Evolutionary conservation across 2,797 vertebrate species (phyloP).

Genomic region (Halcyon smyrnensis): DNA sequence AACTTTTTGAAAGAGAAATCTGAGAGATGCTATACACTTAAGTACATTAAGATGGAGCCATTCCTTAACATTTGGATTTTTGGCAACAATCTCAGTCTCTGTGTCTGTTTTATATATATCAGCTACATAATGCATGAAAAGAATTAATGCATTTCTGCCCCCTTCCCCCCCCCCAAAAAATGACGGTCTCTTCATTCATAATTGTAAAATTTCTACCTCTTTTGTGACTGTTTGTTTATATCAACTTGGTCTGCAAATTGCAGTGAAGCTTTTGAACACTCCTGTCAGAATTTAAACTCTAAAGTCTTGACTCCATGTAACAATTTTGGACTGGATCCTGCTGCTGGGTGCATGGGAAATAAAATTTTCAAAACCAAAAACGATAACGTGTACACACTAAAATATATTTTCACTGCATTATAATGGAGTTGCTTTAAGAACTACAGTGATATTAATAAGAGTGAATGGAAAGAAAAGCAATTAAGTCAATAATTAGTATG

Average conservation of each 20-base stretch:
- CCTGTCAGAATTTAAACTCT: neutral
- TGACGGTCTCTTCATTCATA: neutral
- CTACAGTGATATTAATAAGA: neutral
- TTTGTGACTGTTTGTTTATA: neutral
- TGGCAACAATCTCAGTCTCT: neutral
- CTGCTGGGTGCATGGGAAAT: neutral
- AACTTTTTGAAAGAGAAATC: neutral
- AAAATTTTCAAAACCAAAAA: neutral
- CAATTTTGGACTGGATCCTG: neutral
- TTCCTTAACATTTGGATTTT: conserved; percentile 65
- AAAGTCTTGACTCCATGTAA: neutral
- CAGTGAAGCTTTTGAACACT: neutral
- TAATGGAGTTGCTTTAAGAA: neutral
- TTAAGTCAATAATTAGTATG: neutral
- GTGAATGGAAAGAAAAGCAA: neutral
- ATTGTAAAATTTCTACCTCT: neutral
- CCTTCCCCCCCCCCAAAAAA: neutral
- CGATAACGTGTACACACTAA: neutral
- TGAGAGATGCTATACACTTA: conserved; percentile 61
- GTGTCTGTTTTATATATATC: neutral
- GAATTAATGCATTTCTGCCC: neutral
- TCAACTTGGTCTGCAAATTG: neutral
- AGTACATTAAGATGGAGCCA: conserved; percentile 72
- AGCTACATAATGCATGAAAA: neutral
- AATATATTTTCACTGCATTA: neutral